Conservation (phyloP, 2,113 vertebrate species). For the Cottus gobio region DNA sequence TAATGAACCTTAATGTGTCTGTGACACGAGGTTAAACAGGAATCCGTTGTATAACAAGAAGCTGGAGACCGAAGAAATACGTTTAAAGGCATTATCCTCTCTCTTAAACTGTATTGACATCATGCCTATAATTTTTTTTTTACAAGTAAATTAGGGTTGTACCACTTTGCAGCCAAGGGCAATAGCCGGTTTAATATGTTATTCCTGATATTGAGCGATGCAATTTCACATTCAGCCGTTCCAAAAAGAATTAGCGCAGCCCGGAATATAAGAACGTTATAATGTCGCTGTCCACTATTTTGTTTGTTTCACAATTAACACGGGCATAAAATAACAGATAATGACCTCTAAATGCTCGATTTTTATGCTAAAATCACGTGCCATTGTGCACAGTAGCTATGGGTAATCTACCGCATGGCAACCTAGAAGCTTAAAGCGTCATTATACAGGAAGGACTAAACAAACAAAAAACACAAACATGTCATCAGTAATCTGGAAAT, state of each 20-base stretch:
- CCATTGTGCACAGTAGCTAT: slow-evolving; percentile 31
- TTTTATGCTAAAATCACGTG: slow-evolving; percentile 30
- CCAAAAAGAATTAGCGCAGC: slow-evolving; percentile 24
- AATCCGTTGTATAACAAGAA: slow-evolving; percentile 35
- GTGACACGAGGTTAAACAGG: slow-evolving; percentile 16
- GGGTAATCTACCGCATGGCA: slow-evolving; percentile 49
- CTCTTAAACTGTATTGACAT: not conserved
- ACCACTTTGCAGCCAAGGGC: slow-evolving; percentile 12
- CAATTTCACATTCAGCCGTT: slow-evolving; percentile 32
- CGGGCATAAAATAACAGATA: not conserved
- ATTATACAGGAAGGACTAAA: slow-evolving; percentile 48
- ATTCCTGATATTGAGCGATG: slow-evolving; percentile 23
- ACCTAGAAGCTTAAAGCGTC: slow-evolving; percentile 44
- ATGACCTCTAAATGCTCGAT: slow-evolving; percentile 17
- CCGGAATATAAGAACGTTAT: slow-evolving; percentile 1
- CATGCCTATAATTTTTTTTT: slow-evolving; percentile 14
- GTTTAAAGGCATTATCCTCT: slow-evolving; percentile 13
- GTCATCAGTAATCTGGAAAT: slow-evolving; percentile 54
- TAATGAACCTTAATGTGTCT: slow-evolving; percentile 48
- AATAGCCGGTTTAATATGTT: slow-evolving; percentile 14
- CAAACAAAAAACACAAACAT: slow-evolving; percentile 52
- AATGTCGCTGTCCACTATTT: slow-evolving; percentile 2
- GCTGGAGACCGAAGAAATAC: not conserved
- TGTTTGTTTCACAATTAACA: slow-evolving; percentile 17
- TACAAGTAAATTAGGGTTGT: slow-evolving; percentile 14